Percentiles rank a stretch among this genome's conserved stretches.
phyloP scores from a whole-genome alignment of 2,888 invertebrate genomes.

The Eupithecia dodoneata region DNA sequence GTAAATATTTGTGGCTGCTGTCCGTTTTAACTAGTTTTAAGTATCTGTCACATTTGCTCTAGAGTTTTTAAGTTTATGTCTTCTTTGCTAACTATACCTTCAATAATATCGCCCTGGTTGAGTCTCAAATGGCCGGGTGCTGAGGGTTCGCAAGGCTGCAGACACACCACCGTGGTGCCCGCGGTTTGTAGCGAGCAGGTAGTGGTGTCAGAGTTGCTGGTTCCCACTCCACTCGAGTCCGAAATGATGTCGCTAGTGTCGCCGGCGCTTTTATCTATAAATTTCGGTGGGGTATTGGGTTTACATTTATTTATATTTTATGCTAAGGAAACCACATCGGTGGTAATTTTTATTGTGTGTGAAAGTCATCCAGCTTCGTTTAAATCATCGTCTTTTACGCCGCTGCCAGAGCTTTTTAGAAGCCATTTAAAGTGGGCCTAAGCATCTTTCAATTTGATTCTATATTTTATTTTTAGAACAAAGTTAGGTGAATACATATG shows the following conservation, averaged over 20 bases:
- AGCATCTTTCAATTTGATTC: background rate
- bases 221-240: conserved; percentile 96
- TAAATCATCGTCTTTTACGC: background rate
- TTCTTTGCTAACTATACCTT: conserved; percentile 82
- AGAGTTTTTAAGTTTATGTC: background rate
- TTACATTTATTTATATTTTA: conserved; percentile 18
- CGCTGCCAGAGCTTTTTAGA: background rate
- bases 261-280: conserved; percentile 93
- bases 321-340: background rate
- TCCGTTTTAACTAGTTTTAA: background rate
- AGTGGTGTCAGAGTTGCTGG: conserved; percentile 93
- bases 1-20: conserved; percentile 20
- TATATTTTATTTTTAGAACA: background rate
- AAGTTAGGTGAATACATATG: background rate
- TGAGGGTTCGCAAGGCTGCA: conserved; percentile 90
- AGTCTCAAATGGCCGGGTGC: conserved; percentile 92
- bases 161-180: conserved; percentile 91
- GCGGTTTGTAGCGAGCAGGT: conserved; percentile 91
- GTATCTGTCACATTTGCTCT: background rate
- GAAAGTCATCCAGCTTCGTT: background rate
- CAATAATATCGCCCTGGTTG: conserved; percentile 94
- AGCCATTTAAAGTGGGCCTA: background rate
- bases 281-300: conserved; percentile 30
- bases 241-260: conserved; percentile 96
- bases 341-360: background rate